A percentile compares a stretch with the other conserved stretches of the same genome.
Evolutionary conservation across 2,113 vertebrate species (phyloP).

Genomic region (Mola mola): DNA sequence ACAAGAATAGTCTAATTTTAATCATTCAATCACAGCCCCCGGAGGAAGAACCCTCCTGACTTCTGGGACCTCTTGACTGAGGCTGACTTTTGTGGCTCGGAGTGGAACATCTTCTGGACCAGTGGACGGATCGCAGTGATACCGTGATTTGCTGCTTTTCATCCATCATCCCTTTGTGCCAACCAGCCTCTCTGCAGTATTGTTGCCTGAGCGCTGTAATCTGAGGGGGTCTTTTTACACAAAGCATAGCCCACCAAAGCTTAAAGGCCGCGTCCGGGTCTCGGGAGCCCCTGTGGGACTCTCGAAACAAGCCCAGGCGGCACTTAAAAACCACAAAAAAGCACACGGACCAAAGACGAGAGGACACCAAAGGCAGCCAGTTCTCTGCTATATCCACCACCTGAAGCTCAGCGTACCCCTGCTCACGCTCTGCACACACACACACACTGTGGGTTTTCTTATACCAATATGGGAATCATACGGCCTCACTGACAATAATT

Average conservation of each 20-base stretch:
- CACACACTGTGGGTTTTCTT: conserved; percentile 45
- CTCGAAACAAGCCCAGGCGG: conserved; percentile 22
- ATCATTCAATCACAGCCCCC: too few species aligned
- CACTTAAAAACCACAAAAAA: conserved; percentile 33
- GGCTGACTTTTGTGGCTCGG: too few species aligned
- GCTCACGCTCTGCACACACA: conserved; percentile 16
- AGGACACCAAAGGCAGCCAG: conserved; percentile 24
- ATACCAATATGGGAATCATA: conserved; percentile 50
- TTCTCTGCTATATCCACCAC: conserved; percentile 56
- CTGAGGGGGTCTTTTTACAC: conserved; percentile 8
- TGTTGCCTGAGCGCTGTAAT: neutral
- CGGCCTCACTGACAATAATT: conserved; percentile 34
- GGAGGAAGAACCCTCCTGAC: too few species aligned
- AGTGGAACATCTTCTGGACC: too few species aligned
- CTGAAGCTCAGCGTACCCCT: conserved; percentile 56
- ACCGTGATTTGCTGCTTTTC: too few species aligned
- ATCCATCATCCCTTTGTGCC: too few species aligned
- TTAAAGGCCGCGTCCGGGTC: conserved; percentile 28
- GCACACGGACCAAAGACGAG: conserved; percentile 20
- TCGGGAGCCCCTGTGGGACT: conserved; percentile 28
- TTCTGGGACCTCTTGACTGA: too few species aligned
- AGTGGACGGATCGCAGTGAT: too few species aligned
- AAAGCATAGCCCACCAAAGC: conserved; percentile 14
- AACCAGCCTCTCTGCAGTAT: too few species aligned
- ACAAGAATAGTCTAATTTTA: too few species aligned